Evolutionary conservation across 2,888 invertebrate species (phyloP).

Genomic region (Tenthredo livida): DNA sequence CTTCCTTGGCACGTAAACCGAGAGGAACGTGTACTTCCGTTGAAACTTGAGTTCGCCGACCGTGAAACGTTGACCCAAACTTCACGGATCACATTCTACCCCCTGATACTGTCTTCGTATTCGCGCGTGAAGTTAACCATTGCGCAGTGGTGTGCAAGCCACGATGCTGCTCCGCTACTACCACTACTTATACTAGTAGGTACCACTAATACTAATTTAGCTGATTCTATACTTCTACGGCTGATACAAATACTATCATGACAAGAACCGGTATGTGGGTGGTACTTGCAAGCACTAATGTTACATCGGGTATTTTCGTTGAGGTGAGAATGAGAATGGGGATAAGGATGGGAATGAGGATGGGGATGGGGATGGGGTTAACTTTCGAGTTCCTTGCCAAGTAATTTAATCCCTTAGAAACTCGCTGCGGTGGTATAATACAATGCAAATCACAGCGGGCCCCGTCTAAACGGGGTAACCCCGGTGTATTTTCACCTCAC

Average conservation of each 20-base stretch:
- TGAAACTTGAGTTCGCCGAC: slow-evolving; percentile 32
- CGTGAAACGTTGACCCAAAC: slow-evolving; percentile 44
- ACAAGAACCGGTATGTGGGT: background rate
- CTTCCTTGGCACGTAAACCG: background rate
- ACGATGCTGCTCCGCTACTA: background rate
- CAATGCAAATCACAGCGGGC: slow-evolving; percentile 54
- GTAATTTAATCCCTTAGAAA: slow-evolving; percentile 52
- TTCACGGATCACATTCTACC: slow-evolving; percentile 33
- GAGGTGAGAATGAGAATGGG: background rate
- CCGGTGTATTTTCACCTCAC: slow-evolving; percentile 64
- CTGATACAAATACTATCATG: background rate
- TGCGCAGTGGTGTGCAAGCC: background rate
- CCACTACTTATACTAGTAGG: background rate
- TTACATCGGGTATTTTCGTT: slow-evolving; percentile 27
- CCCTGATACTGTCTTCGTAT: slow-evolving; percentile 26
- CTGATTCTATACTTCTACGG: background rate
- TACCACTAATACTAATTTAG: background rate
- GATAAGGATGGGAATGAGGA: background rate
- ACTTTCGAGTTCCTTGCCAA: slow-evolving; percentile 49
- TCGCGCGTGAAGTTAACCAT: slow-evolving; percentile 12
- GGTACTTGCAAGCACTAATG: background rate
- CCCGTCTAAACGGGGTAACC: slow-evolving; percentile 52
- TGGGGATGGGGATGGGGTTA: background rate
- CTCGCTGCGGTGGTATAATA: slow-evolving; percentile 52
- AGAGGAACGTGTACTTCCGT: slow-evolving; percentile 2